A percentile compares a stretch with the other conserved stretches of the same genome.
phyloP scores from a whole-genome alignment of 2,113 vertebrate species.

The Acanthisitta chloris region DNA sequence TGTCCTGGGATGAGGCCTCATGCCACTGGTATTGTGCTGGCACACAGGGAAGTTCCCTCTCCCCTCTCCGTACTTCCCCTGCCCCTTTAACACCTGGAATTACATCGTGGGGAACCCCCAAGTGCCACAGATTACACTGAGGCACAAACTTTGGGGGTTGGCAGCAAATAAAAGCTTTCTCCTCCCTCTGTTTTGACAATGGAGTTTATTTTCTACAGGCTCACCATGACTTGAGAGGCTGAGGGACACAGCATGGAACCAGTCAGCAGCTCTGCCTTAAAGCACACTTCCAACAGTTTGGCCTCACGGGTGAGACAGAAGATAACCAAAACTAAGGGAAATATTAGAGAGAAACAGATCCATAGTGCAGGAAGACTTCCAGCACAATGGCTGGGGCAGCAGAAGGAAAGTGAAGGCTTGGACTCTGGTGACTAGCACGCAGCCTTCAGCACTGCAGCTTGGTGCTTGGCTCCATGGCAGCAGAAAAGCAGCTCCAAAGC shows the following conservation, averaged over 20 bases:
- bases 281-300: not conserved
- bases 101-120: not conserved
- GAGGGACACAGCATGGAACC: not conserved
- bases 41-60: not conserved
- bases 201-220: not conserved
- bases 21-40: not conserved
- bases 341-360: not conserved
- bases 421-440: not conserved
- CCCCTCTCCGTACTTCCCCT: not conserved
- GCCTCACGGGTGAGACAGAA: not conserved
- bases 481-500: not conserved
- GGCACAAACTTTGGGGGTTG: not conserved
- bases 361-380: not conserved
- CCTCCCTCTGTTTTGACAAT: not conserved
- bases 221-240: not conserved
- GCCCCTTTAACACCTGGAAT: not conserved
- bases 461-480: not conserved
- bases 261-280: not conserved
- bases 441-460: not conserved
- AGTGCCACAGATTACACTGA: not conserved
- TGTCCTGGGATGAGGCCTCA: not conserved
- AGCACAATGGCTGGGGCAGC: not conserved
- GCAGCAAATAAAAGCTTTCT: not conserved
- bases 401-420: not conserved
- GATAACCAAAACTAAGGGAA: not conserved